These are phyloP conservation scores for Mico argentatus DNA, from an alignment of 2,797 vertebrate species.

Conservation along the genomic window DNA sequence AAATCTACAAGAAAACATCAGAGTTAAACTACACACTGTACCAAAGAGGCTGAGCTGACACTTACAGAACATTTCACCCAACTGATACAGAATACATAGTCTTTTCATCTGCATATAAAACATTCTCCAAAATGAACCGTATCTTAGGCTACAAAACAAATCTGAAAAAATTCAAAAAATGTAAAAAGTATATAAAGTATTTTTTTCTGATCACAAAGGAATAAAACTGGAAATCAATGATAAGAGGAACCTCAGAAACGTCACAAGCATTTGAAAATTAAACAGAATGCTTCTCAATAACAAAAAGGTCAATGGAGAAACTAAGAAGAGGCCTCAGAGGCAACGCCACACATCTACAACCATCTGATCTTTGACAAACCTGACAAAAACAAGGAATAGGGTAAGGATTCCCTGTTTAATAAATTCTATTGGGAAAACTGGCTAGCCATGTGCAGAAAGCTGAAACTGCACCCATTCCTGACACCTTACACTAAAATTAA, in stretches of 20 bases:
- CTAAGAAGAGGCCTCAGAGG: not conserved
- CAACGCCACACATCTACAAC: no score
- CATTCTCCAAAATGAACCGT: not conserved
- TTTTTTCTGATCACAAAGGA: not conserved
- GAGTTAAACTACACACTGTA: not conserved
- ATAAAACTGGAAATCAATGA: not conserved
- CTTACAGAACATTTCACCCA: not conserved
- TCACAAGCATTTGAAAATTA: not conserved
- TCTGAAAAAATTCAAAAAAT: not conserved
- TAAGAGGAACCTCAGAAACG: not conserved
- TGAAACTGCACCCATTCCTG: no score
- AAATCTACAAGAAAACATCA: not conserved
- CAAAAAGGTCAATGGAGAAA: not conserved
- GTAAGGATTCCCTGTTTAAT: no score
- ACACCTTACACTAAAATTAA: no score
- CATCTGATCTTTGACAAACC: no score
- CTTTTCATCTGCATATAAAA: not conserved
- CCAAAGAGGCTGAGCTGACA: not conserved
- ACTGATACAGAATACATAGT: not conserved
- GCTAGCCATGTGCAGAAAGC: no score
- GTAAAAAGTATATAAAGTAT: not conserved
- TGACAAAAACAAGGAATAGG: no score
- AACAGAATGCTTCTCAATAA: not conserved
- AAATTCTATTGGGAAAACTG: no score
- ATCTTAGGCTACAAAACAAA: not conserved